Evolutionary conservation across 2,888 invertebrate species (phyloP).

Genomic region (Folsomia candida): DNA sequence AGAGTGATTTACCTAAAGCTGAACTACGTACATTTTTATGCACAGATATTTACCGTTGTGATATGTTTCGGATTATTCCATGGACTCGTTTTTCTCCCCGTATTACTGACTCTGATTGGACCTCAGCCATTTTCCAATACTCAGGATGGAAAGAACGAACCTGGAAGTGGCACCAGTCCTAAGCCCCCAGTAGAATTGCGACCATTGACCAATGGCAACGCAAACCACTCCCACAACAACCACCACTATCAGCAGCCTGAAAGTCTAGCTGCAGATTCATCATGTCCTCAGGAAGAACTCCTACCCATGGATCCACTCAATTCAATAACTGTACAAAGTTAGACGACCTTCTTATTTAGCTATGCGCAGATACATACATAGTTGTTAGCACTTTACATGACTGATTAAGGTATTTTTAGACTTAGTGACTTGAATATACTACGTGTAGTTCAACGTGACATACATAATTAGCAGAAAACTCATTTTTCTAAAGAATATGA

Average conservation of each 20-base stretch:
- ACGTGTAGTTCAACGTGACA: no score
- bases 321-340: neutral
- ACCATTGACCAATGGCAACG: constrained; percentile 1
- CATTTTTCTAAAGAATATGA: no score
- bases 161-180: constrained; percentile 49
- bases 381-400: no score
- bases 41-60: constrained; percentile 72
- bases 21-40: constrained; percentile 49
- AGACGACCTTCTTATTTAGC: no score
- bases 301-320: neutral
- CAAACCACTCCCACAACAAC: neutral
- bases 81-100: constrained; percentile 73
- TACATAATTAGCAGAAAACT: no score
- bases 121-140: constrained; percentile 59
- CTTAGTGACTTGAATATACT: no score
- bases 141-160: neutral
- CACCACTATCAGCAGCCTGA: no score
- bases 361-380: no score
- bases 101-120: constrained; percentile 70
- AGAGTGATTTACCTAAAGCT: neutral
- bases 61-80: constrained; percentile 75
- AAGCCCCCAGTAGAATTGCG: neutral
- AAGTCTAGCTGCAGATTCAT: neutral
- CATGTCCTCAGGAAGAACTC: neutral
- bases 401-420: no score